Conservation (phyloP, 2,888 invertebrate species). For the Morpho deidamia region DNA sequence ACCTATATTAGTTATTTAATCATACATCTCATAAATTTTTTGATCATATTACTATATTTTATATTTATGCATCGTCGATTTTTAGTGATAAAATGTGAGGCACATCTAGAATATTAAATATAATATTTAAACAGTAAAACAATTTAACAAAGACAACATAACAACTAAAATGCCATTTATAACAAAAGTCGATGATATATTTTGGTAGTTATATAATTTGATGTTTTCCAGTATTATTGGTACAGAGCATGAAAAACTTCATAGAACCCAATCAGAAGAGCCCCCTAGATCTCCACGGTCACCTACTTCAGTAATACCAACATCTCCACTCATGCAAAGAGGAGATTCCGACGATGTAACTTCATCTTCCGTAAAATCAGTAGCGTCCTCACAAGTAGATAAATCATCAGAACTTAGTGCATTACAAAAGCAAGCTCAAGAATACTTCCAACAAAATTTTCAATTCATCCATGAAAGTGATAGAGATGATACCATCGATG, state of each 20-base stretch:
- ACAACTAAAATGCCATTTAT: no score
- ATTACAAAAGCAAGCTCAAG: constrained; percentile 64
- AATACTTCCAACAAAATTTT: constrained; percentile 74
- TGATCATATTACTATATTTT: no score
- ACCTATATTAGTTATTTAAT: background rate
- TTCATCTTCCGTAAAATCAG: constrained; percentile 62
- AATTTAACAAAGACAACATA: no score
- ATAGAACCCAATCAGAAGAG: constrained; percentile 91
- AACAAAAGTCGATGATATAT: background rate
- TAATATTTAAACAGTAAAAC: no score
- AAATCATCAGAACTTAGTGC: constrained; percentile 64
- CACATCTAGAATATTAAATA: no score
- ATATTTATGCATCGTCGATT: no score
- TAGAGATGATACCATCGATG: constrained; percentile 72
- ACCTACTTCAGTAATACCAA: constrained; percentile 66
- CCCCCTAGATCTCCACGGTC: constrained; percentile 86
- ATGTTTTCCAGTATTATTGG: constrained; percentile 50
- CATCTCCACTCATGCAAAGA: constrained; percentile 68
- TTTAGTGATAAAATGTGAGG: no score
- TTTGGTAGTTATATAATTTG: background rate
- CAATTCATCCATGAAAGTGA: constrained; percentile 76
- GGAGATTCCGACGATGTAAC: constrained; percentile 67
- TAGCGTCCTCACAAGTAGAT: constrained; percentile 62
- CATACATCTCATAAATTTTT: background rate
- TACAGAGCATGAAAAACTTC: constrained; percentile 85